Percentiles rank a stretch among this genome's conserved stretches.
Evolutionary conservation across 2,888 invertebrate genomes (phyloP).

Genomic region (Xanthorhoe designata): DNA sequence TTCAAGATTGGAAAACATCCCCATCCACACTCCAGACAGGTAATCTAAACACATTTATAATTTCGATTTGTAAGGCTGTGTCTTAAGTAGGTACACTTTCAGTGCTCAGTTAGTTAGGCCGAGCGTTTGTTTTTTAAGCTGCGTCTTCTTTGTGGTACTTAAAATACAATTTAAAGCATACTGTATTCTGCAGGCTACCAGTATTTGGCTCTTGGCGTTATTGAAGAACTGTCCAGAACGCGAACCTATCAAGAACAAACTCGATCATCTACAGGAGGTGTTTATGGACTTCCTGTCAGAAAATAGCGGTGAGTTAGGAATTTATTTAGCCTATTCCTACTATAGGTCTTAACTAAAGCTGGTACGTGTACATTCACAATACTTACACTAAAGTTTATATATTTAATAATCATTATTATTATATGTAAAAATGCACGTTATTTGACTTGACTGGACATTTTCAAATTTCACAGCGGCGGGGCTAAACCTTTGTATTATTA

Average conservation of each 20-base stretch:
- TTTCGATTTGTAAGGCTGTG: not conserved
- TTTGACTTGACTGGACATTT: too few species aligned
- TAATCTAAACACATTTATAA: slow-evolving; percentile 48
- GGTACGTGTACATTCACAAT: too few species aligned
- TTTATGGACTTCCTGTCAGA: slow-evolving; percentile 96
- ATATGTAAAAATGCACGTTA: too few species aligned
- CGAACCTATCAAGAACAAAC: slow-evolving; percentile 87
- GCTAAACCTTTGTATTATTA: too few species aligned
- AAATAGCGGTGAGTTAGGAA: slow-evolving; percentile 89
- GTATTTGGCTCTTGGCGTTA: slow-evolving; percentile 94
- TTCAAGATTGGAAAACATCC: slow-evolving; percentile 88
- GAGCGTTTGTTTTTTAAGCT: too few species aligned
- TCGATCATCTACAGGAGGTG: slow-evolving; percentile 90
- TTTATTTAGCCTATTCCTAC: not conserved
- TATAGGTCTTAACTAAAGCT: too few species aligned
- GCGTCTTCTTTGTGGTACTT: too few species aligned
- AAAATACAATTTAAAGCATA: not conserved
- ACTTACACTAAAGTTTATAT: too few species aligned
- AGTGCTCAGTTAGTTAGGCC: too few species aligned
- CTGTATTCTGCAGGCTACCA: slow-evolving; percentile 88
- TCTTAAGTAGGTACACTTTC: too few species aligned
- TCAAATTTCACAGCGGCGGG: too few species aligned
- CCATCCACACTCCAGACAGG: slow-evolving; percentile 95
- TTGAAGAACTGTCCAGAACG: slow-evolving; percentile 92
- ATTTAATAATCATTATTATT: too few species aligned